Percentiles rank a stretch among this genome's conserved stretches.
Evolutionary conservation across 1,140 invertebrate species (phyloP).

Genomic region (Thalassaphorura encarpata): DNA sequence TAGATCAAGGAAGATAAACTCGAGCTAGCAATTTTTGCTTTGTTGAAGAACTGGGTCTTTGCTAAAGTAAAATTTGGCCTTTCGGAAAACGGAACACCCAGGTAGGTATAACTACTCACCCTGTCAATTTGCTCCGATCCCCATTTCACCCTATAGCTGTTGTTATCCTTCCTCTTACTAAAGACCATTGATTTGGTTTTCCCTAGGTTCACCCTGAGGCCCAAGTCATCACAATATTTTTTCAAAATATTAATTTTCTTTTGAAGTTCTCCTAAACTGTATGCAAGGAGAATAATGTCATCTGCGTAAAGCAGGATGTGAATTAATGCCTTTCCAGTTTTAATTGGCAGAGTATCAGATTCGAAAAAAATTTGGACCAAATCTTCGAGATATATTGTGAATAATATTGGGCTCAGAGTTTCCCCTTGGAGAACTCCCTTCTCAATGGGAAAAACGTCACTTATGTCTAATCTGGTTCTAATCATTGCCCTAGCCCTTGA

Average conservation of each 20-base stretch:
- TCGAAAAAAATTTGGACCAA: neutral
- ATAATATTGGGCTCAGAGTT: conserved; percentile 9
- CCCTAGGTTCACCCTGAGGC: conserved; percentile 2
- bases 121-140: too few species aligned
- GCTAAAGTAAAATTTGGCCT: too few species aligned
- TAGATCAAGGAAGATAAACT: too few species aligned
- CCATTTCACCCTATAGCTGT: neutral
- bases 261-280: neutral
- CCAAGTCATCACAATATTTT: conserved; percentile 4
- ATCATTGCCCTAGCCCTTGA: neutral
- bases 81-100: too few species aligned
- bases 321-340: neutral
- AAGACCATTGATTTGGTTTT: conserved; percentile 19
- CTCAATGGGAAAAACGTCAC: conserved; percentile 1
- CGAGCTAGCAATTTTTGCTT: too few species aligned
- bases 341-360: neutral
- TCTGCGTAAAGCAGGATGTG: conserved; percentile 18
- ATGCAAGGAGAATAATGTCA: conserved; percentile 11
- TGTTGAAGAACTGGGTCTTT: too few species aligned
- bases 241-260: conserved; percentile 5
- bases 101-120: too few species aligned
- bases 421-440: conserved; percentile 20
- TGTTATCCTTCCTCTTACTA: neutral
- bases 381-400: conserved; percentile 15
- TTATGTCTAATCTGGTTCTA: neutral